phyloP scores from a whole-genome alignment of 2,888 invertebrate species.

The Pheosia gnoma region DNA sequence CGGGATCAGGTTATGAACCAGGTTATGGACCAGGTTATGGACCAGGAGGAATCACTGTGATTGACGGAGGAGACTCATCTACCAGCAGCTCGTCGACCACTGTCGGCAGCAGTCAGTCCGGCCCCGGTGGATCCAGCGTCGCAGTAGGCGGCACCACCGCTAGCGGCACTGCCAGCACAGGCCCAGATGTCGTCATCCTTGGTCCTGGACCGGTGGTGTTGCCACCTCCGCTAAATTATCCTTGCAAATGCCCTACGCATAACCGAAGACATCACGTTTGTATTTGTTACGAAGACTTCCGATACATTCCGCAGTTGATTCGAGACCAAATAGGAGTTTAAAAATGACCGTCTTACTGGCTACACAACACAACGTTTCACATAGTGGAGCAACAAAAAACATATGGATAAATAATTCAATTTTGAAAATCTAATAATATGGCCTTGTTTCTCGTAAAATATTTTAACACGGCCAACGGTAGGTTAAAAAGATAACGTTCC shows the following conservation, averaged over 20 bases:
- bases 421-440: too few relatives aligned
- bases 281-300: not conserved
- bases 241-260: not conserved
- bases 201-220: not conserved
- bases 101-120: not conserved
- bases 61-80: not conserved
- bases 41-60: not conserved
- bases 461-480: too few relatives aligned
- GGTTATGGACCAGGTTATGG: not conserved
- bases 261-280: not conserved
- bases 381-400: too few relatives aligned
- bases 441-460: too few relatives aligned
- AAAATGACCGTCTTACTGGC: not conserved
- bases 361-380: too few relatives aligned
- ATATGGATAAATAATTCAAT: too few relatives aligned
- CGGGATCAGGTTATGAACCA: not conserved
- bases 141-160: not conserved
- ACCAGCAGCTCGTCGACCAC: not conserved
- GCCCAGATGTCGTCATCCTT: not conserved
- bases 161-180: not conserved
- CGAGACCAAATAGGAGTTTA: not conserved
- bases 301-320: not conserved
- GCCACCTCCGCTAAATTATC: not conserved
- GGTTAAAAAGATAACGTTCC: too few relatives aligned
- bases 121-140: not conserved